Evolutionary conservation across 92 coral and sea anemone genomes (phyloP).

Genomic region (Paragorgia papillata): DNA sequence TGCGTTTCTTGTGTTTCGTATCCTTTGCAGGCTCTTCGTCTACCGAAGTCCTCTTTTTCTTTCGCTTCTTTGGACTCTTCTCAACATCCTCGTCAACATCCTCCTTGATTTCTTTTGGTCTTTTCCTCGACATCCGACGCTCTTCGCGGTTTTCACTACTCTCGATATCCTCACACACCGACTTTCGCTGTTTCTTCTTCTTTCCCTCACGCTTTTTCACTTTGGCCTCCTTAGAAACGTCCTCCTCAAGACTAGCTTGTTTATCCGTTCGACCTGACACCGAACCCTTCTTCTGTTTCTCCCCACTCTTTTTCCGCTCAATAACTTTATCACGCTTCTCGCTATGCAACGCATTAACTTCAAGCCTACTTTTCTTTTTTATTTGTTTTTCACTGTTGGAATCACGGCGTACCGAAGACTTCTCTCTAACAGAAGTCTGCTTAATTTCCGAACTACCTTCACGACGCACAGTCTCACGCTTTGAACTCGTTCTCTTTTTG

Average conservation of each 20-base stretch:
- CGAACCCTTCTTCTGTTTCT: neutral
- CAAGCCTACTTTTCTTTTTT: neutral
- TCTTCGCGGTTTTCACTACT: neutral
- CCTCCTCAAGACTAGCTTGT: neutral
- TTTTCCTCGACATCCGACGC: constrained; percentile 18
- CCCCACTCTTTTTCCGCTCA: neutral
- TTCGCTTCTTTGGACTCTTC: constrained; percentile 18
- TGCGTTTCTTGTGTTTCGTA: constrained; percentile 61
- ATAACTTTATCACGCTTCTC: neutral
- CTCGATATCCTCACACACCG: constrained; percentile 6
- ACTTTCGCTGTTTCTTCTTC: constrained; percentile 6
- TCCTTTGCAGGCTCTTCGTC: constrained; percentile 24
- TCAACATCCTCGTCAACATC: constrained; percentile 12
- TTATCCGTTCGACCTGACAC: neutral
- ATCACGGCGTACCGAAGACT: neutral
- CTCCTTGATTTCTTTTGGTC: constrained; percentile 14
- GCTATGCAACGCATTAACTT: neutral
- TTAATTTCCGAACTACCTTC: neutral
- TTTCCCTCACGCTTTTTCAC: neutral
- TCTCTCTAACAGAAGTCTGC: neutral
- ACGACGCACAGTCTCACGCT: no score
- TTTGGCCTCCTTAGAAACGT: neutral
- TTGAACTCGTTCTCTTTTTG: neutral
- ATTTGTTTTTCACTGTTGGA: neutral
- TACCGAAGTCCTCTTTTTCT: constrained; percentile 5